phyloP scores from a whole-genome alignment of 1,140 invertebrate species.

The Zaprionus tsacasi region DNA sequence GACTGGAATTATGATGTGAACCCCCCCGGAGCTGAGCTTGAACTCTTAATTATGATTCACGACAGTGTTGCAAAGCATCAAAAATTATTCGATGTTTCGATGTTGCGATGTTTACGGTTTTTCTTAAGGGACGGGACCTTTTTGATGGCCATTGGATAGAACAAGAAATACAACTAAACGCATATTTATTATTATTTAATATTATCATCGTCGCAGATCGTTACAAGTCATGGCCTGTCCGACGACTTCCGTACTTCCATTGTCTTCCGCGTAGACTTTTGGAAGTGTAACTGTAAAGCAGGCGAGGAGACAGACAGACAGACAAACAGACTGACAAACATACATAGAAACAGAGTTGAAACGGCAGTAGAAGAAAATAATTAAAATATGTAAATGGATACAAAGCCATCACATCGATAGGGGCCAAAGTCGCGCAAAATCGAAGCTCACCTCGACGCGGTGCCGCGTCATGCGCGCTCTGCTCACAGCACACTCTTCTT shows the following conservation, averaged over 20 bases:
- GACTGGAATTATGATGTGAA: constrained; percentile 3
- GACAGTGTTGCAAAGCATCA: neutral
- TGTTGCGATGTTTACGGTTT: neutral
- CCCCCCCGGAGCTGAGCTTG: constrained; percentile 6
- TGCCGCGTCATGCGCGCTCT: constrained; percentile 30
- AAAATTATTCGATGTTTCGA: constrained; percentile 1
- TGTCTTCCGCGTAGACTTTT: constrained; percentile 59
- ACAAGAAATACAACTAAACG: constrained; percentile 19
- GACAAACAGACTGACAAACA: constrained; percentile 8
- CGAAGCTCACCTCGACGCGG: constrained; percentile 58
- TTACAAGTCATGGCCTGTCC: constrained; percentile 30
- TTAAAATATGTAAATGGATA: constrained; percentile 78
- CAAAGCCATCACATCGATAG: constrained; percentile 57
- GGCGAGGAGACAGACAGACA: neutral
- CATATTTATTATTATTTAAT: constrained; percentile 11
- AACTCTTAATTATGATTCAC: constrained; percentile 35
- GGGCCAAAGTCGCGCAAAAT: constrained; percentile 77
- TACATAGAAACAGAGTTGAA: neutral
- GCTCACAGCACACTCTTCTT: neutral
- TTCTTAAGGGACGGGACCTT: neutral
- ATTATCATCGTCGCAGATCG: constrained; percentile 10
- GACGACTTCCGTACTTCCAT: constrained; percentile 34
- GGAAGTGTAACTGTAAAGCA: constrained; percentile 68
- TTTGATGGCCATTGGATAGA: neutral
- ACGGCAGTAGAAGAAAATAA: constrained; percentile 39